Percentiles rank a stretch among this genome's conserved stretches.
phyloP scores from a whole-genome alignment of 1,140 invertebrate genomes.

The Leptoteleia sp. region DNA sequence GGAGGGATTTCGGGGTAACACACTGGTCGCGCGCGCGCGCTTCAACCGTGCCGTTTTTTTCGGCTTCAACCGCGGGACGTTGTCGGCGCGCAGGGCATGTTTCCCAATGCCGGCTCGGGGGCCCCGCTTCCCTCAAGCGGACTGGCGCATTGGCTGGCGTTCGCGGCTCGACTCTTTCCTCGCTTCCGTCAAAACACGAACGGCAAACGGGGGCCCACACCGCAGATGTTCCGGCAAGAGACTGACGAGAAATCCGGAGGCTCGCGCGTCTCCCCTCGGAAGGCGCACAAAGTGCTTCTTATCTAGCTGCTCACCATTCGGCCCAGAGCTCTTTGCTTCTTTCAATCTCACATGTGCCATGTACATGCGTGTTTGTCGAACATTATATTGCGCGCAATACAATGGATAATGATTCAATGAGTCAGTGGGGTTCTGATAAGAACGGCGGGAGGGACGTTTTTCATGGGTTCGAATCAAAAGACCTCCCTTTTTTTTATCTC shows the following conservation, averaged over 20 bases:
- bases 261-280: conserved; percentile 56
- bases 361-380: conserved; percentile 23
- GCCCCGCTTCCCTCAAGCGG: no score
- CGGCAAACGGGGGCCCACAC: conserved; percentile 57
- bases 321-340: conserved; percentile 52
- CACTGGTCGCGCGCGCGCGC: conserved; percentile 40
- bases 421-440: conserved; percentile 16
- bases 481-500: no score
- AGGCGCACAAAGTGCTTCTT: conserved; percentile 64
- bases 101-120: no score
- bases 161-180: no score
- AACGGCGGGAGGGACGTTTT: neutral
- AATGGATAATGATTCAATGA: conserved; percentile 43
- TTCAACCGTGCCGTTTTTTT: no score
- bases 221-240: conserved; percentile 59
- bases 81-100: no score
- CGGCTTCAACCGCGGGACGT: no score
- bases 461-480: no score
- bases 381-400: conserved; percentile 24
- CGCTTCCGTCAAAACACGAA: conserved; percentile 31
- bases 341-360: conserved; percentile 50
- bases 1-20: no score
- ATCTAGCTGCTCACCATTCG: conserved; percentile 62
- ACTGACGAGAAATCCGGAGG: conserved; percentile 52
- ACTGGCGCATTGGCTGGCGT: no score